A percentile compares a stretch with the other conserved stretches of the same genome.
Conservation (phyloP, 2,113 vertebrate genomes). For the Microtus pennsylvanicus region DNA sequence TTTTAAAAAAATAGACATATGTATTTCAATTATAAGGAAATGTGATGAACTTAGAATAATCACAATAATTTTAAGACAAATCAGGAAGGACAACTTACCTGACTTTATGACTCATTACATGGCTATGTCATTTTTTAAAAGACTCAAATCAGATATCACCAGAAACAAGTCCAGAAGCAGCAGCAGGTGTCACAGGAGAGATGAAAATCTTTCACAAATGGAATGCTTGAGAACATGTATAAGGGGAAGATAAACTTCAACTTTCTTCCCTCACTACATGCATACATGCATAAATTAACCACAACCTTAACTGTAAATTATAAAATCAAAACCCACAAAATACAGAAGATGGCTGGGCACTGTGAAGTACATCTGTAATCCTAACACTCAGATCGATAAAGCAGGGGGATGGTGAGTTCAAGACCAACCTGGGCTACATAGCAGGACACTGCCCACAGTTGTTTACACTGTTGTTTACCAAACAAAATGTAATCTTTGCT, state of each 20-base stretch:
- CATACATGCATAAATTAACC: background rate
- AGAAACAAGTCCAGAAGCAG: conserved; percentile 21
- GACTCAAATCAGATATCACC: background rate
- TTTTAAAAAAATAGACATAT: background rate
- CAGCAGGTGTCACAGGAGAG: background rate
- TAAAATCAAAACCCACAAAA: background rate
- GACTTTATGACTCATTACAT: background rate
- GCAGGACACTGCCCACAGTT: background rate
- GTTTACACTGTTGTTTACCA: too few relatives aligned
- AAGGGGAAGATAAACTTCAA: background rate
- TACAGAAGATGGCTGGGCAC: background rate
- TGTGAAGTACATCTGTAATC: background rate
- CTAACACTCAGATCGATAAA: background rate
- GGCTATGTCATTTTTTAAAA: background rate
- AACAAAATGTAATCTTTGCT: background rate
- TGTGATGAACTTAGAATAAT: background rate
- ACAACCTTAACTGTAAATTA: background rate
- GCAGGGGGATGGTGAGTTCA: background rate
- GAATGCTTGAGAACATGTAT: background rate
- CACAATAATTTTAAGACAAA: conserved; percentile 41
- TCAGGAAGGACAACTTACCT: background rate
- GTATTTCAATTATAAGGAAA: background rate
- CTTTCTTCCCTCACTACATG: background rate
- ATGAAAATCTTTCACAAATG: conserved; percentile 20
- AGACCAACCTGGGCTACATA: background rate